Percentiles rank a stretch among this genome's conserved stretches.
Evolutionary conservation across 1,140 invertebrate species (phyloP).

Genomic region (Heliconius hermathena): DNA sequence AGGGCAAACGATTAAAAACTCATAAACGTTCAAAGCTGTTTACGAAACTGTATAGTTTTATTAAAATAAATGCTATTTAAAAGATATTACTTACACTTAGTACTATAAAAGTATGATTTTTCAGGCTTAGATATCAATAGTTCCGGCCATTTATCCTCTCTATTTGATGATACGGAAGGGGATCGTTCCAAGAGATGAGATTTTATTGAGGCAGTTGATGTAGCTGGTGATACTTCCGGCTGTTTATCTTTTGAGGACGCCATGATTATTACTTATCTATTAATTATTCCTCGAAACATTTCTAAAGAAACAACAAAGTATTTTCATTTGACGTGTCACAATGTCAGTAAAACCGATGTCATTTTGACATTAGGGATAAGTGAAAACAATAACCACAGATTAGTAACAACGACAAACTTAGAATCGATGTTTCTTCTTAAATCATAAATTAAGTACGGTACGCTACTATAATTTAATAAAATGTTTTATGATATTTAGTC

Average conservation of each 20-base stretch:
- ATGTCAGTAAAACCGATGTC: constrained; percentile 16
- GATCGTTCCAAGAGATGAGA: constrained; percentile 63
- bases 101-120: constrained; percentile 67
- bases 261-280: constrained; percentile 56
- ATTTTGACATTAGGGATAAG: constrained; percentile 10
- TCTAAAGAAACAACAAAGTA: constrained; percentile 35
- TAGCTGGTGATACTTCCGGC: constrained; percentile 59
- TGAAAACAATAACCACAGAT: constrained; percentile 1
- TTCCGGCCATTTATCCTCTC: constrained; percentile 76
- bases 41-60: not conserved
- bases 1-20: not conserved
- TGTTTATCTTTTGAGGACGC: constrained; percentile 64
- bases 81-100: constrained; percentile 64
- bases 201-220: constrained; percentile 63
- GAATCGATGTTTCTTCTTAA: too few species aligned
- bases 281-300: constrained; percentile 46
- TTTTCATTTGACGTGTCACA: constrained; percentile 42
- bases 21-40: not conserved
- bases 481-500: too few species aligned
- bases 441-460: too few species aligned
- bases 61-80: not conserved
- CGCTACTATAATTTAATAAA: too few species aligned
- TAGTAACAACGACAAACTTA: not conserved
- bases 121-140: constrained; percentile 69
- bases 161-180: constrained; percentile 66